phyloP scores from a whole-genome alignment of 2,888 invertebrate genomes.

The Crematogaster levior region DNA sequence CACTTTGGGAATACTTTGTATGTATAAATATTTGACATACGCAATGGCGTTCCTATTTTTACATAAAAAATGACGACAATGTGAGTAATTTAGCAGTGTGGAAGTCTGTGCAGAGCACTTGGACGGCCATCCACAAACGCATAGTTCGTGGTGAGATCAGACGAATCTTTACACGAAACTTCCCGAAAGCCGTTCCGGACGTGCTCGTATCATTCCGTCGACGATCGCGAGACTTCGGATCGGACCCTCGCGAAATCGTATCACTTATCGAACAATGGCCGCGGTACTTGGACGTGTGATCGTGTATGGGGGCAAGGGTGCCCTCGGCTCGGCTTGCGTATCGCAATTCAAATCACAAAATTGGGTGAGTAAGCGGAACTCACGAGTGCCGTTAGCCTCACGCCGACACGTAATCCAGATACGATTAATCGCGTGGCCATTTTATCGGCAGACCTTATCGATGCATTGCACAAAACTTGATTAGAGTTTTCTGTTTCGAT shows the following conservation, averaged over 20 bases:
- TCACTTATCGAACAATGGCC: constrained; percentile 79
- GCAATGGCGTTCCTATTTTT: no score
- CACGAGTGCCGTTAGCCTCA: not conserved
- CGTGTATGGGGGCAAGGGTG: constrained; percentile 98
- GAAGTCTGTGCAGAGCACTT: no score
- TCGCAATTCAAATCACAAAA: constrained; percentile 95
- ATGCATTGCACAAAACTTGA: not conserved
- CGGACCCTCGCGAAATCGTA: constrained; percentile 59
- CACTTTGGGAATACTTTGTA: no score
- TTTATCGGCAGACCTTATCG: not conserved
- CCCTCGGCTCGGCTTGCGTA: constrained; percentile 95
- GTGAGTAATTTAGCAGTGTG: no score
- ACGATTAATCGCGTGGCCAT: not conserved
- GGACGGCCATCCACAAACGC: constrained; percentile 46
- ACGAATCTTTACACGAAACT: constrained; percentile 63
- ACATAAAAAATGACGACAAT: no score
- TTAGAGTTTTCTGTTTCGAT: not conserved
- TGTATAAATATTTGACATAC: no score
- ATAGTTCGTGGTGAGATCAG: constrained; percentile 66
- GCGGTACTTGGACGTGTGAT: constrained; percentile 91
- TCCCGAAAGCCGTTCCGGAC: constrained; percentile 67
- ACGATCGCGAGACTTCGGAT: constrained; percentile 62
- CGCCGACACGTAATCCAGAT: not conserved
- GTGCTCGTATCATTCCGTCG: constrained; percentile 66
- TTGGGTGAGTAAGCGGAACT: constrained; percentile 88